Base-by-base conservation (phyloP, 2,797 vertebrate genomes). In the Lates japonicus region DNA sequence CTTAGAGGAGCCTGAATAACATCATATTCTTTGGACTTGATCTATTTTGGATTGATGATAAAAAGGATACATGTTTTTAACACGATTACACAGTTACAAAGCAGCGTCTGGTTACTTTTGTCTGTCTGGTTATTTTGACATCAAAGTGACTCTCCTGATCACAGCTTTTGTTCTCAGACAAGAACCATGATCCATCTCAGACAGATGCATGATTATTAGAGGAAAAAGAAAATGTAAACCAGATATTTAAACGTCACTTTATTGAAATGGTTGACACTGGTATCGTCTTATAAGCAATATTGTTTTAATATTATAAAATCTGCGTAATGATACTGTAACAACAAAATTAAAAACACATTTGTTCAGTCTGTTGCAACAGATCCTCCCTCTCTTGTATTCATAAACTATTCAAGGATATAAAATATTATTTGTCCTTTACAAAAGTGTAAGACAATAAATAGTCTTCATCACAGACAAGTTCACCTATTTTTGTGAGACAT, bases 41-140 rank as follows among this genome's bases (percentile, higher is more conserved):
- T 81, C 82, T 62, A 6, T 63, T 80, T 22, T 60, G 66, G 58
- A 55, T 4, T 31, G 19, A 1, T 49, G 59, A 70, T 62, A 35
- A 52, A 55, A 76, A 70, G n/a, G 51, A 55, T 7, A 8, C 7
- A 16, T 42, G 65, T 51, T 78, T 76, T 48, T 81, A 79, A 81
- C 66, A 1, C 31, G 42, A 81, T 91, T 68, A 88, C 17, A 25
- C 58, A 11, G 35, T 73, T 57, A 3, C 35, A 33, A 60, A 44
- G 73, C 13, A 20, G 58, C n/a, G 3, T 71, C 87, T 91, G 85
- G 48, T 75, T 51, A 41, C n/a, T 65, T 55, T 68, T 22, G 62
- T 63, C 39, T 10, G 61, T 82, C 85, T 65, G 63, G 11, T 83
- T 64, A 60, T 17, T 29, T 22, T 22, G 54, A 81, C 74, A 74